Base-by-base conservation (phyloP, 2,797 vertebrate species). In the Takifugu ocellatus region DNA sequence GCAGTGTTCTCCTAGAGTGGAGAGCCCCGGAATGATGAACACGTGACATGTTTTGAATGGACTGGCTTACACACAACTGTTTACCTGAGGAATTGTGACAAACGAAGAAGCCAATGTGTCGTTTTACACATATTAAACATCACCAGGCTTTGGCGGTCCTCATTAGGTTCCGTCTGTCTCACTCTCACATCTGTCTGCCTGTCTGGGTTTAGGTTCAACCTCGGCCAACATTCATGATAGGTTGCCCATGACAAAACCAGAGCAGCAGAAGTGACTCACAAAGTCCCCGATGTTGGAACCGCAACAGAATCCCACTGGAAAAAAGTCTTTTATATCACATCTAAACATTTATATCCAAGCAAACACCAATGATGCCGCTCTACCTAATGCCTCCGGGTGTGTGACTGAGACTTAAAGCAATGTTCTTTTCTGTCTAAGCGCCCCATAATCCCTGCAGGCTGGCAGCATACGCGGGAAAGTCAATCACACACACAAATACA, bases 391-490 rank as follows among this genome's bases (percentile, higher is more conserved):
- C 61, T 77, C 60, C 36, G 68, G 74, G 53, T 70, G 54, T 51
- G 63, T 55, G 56, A 63, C 66, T 72, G 72, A 79, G 70, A 68
- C 68, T 79, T 77, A 68, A 81, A 77, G 75, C 74, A 79, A 78
- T 81, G 77, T 76, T 82, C 58, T 77, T 79, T 76, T 66, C 72
- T 46, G 55, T 67, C 71, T 74, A 66, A 68, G 71, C 63, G 71
- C 67, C 66, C 69, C 79, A 76, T 80, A 79, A 68, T 83, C 79
- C 69, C 74, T 60, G 57, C 53, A 66, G 80, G 66, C 68, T 63
- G 71, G 62, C 57, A 77, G 56, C 63, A 59, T 33, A 52, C 59
- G 48, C 58, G 60, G 44, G 51, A 61, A 60, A 78, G 72, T 72
- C 54, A 50, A 56, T 49, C 63, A 56, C 72, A 47, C 45, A 42